phyloP scores from a whole-genome alignment of 53 echinoderm and acorn worm genomes.

The Pentamera pediparva region DNA sequence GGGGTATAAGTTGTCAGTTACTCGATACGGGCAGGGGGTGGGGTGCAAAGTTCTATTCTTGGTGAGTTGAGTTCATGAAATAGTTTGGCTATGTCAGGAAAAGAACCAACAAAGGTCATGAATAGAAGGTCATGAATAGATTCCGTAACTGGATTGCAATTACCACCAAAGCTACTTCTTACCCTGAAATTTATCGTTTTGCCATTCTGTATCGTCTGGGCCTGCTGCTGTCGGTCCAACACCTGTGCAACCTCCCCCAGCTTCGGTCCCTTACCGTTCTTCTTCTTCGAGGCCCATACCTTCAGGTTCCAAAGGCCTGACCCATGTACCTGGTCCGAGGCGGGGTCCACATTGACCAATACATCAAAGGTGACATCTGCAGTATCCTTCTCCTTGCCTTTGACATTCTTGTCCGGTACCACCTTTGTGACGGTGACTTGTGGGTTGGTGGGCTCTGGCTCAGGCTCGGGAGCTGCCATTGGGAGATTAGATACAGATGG shows the following conservation, averaged over 20 bases:
- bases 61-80: too few species aligned
- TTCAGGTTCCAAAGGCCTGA: conserved; percentile 44
- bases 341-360: conserved; percentile 17
- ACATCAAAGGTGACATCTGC: conserved; percentile 30
- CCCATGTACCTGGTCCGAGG: conserved; percentile 38
- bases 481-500: too few species aligned
- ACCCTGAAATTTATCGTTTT: conserved; percentile 1
- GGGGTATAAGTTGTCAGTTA: too few species aligned
- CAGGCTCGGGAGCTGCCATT: background rate
- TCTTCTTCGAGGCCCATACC: conserved; percentile 47
- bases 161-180: too few species aligned
- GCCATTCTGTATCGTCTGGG: conserved; percentile 18
- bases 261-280: conserved; percentile 50
- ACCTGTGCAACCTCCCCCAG: conserved; percentile 37
- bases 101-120: too few species aligned
- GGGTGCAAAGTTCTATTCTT: too few species aligned
- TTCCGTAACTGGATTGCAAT: too few species aligned
- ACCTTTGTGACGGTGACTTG: background rate
- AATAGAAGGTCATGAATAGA: too few species aligned
- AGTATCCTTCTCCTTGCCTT: background rate
- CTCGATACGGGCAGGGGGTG: too few species aligned
- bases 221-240: conserved; percentile 22
- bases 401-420: conserved; percentile 1
- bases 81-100: too few species aligned
- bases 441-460: background rate